Conservation (phyloP, 2,797 vertebrate genomes). For the Aphelocoma californica region DNA sequence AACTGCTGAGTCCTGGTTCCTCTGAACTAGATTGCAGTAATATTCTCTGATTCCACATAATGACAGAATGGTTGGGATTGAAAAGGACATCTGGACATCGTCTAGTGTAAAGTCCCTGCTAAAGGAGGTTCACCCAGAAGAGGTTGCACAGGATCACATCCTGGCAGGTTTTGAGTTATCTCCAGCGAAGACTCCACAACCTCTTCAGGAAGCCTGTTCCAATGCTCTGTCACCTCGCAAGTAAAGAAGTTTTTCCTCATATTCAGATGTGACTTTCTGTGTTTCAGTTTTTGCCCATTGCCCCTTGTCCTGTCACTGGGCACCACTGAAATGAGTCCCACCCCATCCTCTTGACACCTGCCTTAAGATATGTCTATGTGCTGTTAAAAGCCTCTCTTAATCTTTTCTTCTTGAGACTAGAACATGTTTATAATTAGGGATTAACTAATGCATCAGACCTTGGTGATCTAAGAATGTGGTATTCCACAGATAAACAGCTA, state of each 20-base stretch:
- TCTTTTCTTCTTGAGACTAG: background rate
- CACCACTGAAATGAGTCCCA: background rate
- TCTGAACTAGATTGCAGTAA: background rate
- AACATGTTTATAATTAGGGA: background rate
- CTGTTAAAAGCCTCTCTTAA: background rate
- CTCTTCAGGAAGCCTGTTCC: background rate
- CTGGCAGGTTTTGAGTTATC: background rate
- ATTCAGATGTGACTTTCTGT: too few relatives aligned
- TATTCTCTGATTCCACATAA: background rate
- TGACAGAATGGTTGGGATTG: background rate
- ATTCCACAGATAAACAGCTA: background rate
- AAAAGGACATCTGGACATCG: background rate
- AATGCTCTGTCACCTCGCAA: background rate
- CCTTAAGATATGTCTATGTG: background rate
- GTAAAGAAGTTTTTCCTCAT: background rate
- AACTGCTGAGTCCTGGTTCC: background rate
- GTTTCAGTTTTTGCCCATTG: background rate
- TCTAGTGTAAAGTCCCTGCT: too few relatives aligned
- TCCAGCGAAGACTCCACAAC: background rate
- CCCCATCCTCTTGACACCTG: background rate
- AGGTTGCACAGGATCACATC: background rate
- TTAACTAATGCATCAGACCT: background rate
- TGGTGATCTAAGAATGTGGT: background rate
- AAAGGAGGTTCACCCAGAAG: background rate
- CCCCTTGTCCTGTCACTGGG: background rate